These are phyloP conservation scores for Drosophila stalkeri DNA, from an alignment of 2,888 invertebrate species.

Conservation along the genomic window DNA sequence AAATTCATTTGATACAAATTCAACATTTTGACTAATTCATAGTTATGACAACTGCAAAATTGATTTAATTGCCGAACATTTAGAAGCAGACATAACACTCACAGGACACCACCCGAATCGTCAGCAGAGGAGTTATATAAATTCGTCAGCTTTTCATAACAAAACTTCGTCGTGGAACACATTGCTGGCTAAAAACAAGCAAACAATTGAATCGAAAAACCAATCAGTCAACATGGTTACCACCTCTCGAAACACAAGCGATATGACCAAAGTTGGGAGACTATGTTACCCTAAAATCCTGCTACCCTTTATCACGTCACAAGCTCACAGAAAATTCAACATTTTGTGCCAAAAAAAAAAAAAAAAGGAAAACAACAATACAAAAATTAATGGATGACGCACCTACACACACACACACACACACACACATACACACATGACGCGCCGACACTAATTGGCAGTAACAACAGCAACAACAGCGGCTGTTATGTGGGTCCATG, in stretches of 20 bases:
- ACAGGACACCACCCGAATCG: neutral
- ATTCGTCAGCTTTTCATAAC: constrained; percentile 16
- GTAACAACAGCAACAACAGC: constrained; percentile 48
- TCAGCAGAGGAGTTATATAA: constrained; percentile 44
- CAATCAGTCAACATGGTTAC: constrained; percentile 67
- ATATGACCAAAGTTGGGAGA: constrained; percentile 12
- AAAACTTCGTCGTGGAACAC: constrained; percentile 27
- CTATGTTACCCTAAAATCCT: neutral
- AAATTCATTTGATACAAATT: neutral
- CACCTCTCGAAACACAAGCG: constrained; percentile 32
- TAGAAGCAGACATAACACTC: neutral
- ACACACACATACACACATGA: constrained; percentile 37
- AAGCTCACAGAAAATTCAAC: constrained; percentile 36
- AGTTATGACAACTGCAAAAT: neutral
- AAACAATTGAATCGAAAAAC: constrained; percentile 67
- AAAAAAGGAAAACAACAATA: constrained; percentile 61
- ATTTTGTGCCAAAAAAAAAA: constrained; percentile 56
- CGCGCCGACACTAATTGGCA: constrained; percentile 74
- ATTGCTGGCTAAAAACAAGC: constrained; percentile 38
- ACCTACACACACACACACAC: constrained; percentile 26
- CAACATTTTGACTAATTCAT: neutral
- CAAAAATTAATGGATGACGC: constrained; percentile 76
- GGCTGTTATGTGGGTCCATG: constrained; percentile 47
- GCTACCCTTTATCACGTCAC: neutral
- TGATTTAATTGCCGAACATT: neutral